A percentile compares a stretch with the other conserved stretches of the same genome.
Evolutionary conservation across 92 coral and sea anemone genomes (phyloP).

Genomic region (Umimayanthus kanabou): DNA sequence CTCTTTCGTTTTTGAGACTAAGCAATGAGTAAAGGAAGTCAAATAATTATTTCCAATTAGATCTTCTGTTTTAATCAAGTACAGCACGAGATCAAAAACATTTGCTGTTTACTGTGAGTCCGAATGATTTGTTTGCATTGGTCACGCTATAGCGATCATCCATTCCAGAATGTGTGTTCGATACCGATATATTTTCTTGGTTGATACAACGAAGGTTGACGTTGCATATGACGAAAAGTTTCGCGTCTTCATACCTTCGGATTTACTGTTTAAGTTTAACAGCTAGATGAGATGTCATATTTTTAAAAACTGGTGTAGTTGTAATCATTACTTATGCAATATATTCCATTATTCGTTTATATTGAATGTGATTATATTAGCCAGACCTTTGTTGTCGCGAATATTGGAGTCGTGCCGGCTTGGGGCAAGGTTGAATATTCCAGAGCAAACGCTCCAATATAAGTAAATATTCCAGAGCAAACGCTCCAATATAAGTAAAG

Average conservation of each 20-base stretch:
- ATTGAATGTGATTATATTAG: too few species aligned
- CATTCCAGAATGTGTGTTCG: not conserved
- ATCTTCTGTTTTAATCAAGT: not conserved
- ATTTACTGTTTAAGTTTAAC: not conserved
- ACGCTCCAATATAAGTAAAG: not conserved
- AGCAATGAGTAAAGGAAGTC: not conserved
- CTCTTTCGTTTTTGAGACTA: not conserved
- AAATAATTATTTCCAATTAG: too few species aligned
- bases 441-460: constrained; percentile 1
- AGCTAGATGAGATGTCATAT: too few species aligned
- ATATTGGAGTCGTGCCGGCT: not conserved
- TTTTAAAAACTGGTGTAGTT: too few species aligned
- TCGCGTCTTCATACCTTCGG: not conserved
- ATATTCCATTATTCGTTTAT: too few species aligned
- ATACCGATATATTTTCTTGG: not conserved
- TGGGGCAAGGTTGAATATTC: not conserved
- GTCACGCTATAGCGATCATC: not conserved
- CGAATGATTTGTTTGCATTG: not conserved
- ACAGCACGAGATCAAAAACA: not conserved
- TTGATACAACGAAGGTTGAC: not conserved
- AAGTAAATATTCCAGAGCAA: not conserved
- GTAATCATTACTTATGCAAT: too few species aligned
- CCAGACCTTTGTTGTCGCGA: not conserved
- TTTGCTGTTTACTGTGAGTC: not conserved
- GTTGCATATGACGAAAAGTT: not conserved